Percentiles rank a stretch among this genome's conserved stretches.
Evolutionary conservation across 2,888 invertebrate species (phyloP).

Genomic region (Eilema depressum): DNA sequence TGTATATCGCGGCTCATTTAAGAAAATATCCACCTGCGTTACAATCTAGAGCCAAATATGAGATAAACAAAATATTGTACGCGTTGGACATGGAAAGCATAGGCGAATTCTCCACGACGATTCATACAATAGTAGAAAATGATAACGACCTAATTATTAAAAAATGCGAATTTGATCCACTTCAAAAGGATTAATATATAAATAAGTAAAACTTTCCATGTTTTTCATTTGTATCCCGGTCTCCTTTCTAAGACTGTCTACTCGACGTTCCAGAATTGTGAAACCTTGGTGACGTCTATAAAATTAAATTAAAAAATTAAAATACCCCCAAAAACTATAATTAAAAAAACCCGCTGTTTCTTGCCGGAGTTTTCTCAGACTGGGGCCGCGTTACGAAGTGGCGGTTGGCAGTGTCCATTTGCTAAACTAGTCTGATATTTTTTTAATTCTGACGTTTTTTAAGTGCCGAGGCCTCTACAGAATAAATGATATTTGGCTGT

Average conservation of each 20-base stretch:
- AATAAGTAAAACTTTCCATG: neutral
- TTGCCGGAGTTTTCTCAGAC: too few relatives aligned
- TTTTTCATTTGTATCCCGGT: slow-evolving; percentile 5
- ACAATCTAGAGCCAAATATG: slow-evolving; percentile 25
- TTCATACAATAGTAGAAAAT: neutral
- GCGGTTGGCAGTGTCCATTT: too few relatives aligned
- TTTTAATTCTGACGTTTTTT: too few relatives aligned
- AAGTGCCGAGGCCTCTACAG: neutral
- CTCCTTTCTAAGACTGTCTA: too few relatives aligned
- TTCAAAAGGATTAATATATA: slow-evolving; percentile 9
- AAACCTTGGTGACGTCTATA: too few relatives aligned
- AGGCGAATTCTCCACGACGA: slow-evolving; percentile 3
- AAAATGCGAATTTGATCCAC: slow-evolving; percentile 20
- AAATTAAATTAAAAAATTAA: too few relatives aligned
- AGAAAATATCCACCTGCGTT: slow-evolving; percentile 21
- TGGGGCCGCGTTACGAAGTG: too few relatives aligned
- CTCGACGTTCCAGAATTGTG: too few relatives aligned
- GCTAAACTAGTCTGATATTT: too few relatives aligned
- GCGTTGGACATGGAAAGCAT: slow-evolving; percentile 21
- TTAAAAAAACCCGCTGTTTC: too few relatives aligned
- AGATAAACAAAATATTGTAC: slow-evolving; percentile 29
- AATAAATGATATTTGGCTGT: neutral
- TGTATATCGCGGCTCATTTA: slow-evolving; percentile 27
- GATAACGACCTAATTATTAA: neutral
- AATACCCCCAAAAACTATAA: too few relatives aligned